phyloP scores from a whole-genome alignment of 2,888 invertebrate species.

The Acleris laterana region DNA sequence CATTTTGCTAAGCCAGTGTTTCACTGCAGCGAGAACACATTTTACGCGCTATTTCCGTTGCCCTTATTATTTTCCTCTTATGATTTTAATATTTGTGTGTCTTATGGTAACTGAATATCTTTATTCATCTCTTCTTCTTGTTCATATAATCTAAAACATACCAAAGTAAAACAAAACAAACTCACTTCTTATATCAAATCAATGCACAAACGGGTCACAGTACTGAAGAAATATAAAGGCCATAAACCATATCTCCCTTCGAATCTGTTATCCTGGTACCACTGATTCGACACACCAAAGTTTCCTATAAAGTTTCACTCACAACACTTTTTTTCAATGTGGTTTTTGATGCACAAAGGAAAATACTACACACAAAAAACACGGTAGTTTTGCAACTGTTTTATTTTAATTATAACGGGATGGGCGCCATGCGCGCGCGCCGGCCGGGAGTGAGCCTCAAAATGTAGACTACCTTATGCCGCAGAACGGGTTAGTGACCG shows the following conservation, averaged over 20 bases:
- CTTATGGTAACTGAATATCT: too few relatives aligned
- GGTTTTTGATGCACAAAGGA: too few relatives aligned
- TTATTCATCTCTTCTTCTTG: too few relatives aligned
- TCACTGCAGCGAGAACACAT: too few relatives aligned
- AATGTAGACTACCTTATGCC: constrained; percentile 26
- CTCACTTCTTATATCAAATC: constrained; percentile 14
- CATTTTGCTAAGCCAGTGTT: too few relatives aligned
- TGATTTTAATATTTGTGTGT: too few relatives aligned
- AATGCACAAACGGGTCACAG: constrained; percentile 6
- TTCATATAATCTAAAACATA: too few relatives aligned
- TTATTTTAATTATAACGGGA: constrained; percentile 10
- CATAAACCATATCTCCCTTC: constrained; percentile 49
- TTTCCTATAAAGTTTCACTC: constrained; percentile 2
- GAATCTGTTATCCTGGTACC: constrained; percentile 51
- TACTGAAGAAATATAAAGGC: constrained; percentile 32
- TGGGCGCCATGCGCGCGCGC: constrained; percentile 27
- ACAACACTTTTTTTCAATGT: background rate
- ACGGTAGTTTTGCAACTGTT: too few relatives aligned
- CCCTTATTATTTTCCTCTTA: too few relatives aligned
- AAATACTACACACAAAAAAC: too few relatives aligned
- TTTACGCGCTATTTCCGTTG: too few relatives aligned
- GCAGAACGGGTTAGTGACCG: constrained; percentile 27
- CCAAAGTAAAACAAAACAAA: background rate
- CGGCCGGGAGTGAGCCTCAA: constrained; percentile 12
- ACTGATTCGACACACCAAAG: constrained; percentile 13